Base-by-base conservation (phyloP, 2,888 invertebrate species). In the Diabrotica balteata region DNA sequence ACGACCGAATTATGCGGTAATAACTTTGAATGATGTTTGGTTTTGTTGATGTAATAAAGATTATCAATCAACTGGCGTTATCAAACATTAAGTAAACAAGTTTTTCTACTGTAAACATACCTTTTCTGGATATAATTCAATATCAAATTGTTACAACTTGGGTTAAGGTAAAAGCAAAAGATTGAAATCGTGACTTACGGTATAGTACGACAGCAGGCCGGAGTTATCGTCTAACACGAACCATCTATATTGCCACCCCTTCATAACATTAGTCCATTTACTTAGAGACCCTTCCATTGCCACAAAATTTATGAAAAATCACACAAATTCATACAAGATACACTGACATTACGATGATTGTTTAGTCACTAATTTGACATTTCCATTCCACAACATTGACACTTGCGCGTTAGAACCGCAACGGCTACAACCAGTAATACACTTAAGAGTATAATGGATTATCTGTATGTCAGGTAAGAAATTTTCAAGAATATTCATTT, bases 201-300 rank as follows among this genome's bases (percentile, higher is more conserved):
- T 99, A 83, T 97, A 99, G 86, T 99, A 99, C 7, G 97, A 96
- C 68, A 99, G 88, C 71, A 98, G 88, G 62, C 97, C 98, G 77
- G 96, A 94, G 85, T 94, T 96, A 85, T 97, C 97, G 86, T 98
- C 98, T 79, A 99, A 86, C 79, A 98, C 98, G 86, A 99, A 99
- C 96, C 98, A 99, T 76, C 98, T 90, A 86, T 97, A 98, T 85
- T 99, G 98, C 98, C 98, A 99, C 76, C 98, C 98, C 84, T 95
- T 96, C 90, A 97, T 95, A 81, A 97, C 95, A 88, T 97, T 97
- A 76, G 97, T 97, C 96, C 96, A 97, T 88, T 97, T 97, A 86
- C 95, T 95, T 72, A 97, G 86, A 70, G 95, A 94, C 80, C 97
- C 97, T 87, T 97, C 96, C 94, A 96, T 95, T 63, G 75, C 77